A percentile compares a stretch with the other conserved stretches of the same genome.
These are phyloP conservation scores for Staurois parvus DNA, from an alignment of 2,797 vertebrate genomes.

Conservation along the genomic window DNA sequence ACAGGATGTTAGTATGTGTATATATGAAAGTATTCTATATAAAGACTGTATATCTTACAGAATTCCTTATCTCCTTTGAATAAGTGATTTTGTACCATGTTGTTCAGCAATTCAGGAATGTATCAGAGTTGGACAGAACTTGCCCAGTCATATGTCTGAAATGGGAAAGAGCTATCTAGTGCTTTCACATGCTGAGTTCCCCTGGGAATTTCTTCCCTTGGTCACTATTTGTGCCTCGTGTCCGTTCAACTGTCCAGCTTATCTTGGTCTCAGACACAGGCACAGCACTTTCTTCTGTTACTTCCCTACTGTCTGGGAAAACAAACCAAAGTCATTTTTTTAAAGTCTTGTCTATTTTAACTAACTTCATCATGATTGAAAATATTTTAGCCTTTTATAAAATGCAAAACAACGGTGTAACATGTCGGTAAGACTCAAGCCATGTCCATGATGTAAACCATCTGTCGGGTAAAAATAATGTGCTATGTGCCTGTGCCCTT, in stretches of 20 bases:
- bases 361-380: constrained; percentile 18
- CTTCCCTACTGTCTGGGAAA: constrained; percentile 52
- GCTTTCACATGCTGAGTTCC: constrained; percentile 66
- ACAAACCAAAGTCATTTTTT: constrained; percentile 5
- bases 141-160: constrained; percentile 64
- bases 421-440: neutral
- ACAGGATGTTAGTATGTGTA: too few relatives aligned
- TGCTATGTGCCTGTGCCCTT: neutral
- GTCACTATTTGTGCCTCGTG: constrained; percentile 64
- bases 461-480: constrained; percentile 11
- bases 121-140: constrained; percentile 60
- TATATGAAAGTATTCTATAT: too few relatives aligned
- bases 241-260: constrained; percentile 65
- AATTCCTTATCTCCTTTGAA: neutral
- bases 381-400: constrained; percentile 19
- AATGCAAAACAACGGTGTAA: constrained; percentile 15
- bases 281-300: constrained; percentile 38
- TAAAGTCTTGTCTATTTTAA: constrained; percentile 19
- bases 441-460: constrained; percentile 20
- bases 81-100: constrained; percentile 65
- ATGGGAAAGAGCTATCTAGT: constrained; percentile 57
- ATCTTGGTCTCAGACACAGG: constrained; percentile 48
- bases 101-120: constrained; percentile 64
- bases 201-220: constrained; percentile 67
- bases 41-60: too few relatives aligned